phyloP scores from a whole-genome alignment of 2,888 invertebrate species.

The Itoplectis maculator region DNA sequence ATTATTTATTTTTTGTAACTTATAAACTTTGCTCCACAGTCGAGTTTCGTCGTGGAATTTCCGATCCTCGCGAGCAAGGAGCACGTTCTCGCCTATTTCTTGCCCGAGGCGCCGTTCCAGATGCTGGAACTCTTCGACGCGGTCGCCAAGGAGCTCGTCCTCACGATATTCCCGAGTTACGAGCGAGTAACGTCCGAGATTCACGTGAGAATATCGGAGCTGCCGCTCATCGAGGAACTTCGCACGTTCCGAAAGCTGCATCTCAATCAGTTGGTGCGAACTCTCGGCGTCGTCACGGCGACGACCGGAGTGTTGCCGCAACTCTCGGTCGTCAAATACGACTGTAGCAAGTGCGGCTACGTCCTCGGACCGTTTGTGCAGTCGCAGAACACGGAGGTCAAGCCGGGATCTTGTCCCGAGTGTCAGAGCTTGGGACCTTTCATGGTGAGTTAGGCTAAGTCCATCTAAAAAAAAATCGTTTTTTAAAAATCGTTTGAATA shows the following conservation, averaged over 20 bases:
- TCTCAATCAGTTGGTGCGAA: slow-evolving; percentile 97
- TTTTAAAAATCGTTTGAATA: too few relatives aligned
- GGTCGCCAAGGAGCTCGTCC: slow-evolving; percentile 96
- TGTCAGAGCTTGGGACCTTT: slow-evolving; percentile 99
- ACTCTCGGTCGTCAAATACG: slow-evolving; percentile 97
- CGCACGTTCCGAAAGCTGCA: slow-evolving; percentile 95
- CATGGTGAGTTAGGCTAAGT: slow-evolving; percentile 86
- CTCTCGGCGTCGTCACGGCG: slow-evolving; percentile 97
- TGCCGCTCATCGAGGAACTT: slow-evolving; percentile 98
- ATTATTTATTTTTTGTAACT: too few relatives aligned
- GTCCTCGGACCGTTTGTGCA: slow-evolving; percentile 98
- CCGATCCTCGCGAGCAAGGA: slow-evolving; percentile 95
- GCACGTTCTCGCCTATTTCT: slow-evolving; percentile 97
- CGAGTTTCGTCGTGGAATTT: slow-evolving; percentile 97
- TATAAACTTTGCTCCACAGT: slow-evolving; percentile 77
- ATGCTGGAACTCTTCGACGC: slow-evolving; percentile 98
- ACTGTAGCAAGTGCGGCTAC: slow-evolving; percentile 98
- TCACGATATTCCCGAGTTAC: slow-evolving; percentile 98
- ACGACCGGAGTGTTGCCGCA: slow-evolving; percentile 98
- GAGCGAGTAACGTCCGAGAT: slow-evolving; percentile 97
- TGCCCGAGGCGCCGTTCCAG: slow-evolving; percentile 98
- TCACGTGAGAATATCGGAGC: slow-evolving; percentile 96
- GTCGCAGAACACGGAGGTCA: slow-evolving; percentile 96
- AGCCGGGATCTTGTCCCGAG: slow-evolving; percentile 98
- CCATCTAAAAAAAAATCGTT: too few relatives aligned